Evolutionary conservation across 2,888 invertebrate genomes (phyloP).

Genomic region (Thymelicus acteon): DNA sequence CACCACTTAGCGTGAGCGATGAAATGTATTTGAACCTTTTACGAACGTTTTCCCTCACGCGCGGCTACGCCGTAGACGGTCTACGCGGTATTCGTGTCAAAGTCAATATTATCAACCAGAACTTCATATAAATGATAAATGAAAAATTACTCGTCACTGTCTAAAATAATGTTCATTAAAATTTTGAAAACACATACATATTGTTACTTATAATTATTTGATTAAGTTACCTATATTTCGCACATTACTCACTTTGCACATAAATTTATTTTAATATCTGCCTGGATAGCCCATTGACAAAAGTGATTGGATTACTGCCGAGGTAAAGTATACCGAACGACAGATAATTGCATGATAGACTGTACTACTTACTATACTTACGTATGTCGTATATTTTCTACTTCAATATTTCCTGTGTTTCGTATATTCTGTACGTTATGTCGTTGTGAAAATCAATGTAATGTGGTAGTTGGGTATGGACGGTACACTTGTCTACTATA

Average conservation of each 20-base stretch:
- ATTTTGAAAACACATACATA: neutral
- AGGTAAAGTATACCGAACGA: constrained; percentile 89
- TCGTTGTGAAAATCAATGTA: neutral
- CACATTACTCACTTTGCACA: constrained; percentile 53
- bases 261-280: constrained; percentile 69
- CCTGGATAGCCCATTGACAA: constrained; percentile 92
- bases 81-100: neutral
- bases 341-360: constrained; percentile 43
- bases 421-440: neutral
- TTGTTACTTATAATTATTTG: too few species aligned
- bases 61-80: neutral
- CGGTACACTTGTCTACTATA: neutral
- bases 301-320: constrained; percentile 96
- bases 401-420: neutral
- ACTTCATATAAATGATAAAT: too few species aligned
- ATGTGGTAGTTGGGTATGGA: neutral
- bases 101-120: neutral
- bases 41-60: neutral
- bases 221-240: constrained; percentile 12
- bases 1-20: neutral
- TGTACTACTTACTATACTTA: neutral
- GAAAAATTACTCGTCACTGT: neutral
- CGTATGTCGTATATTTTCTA: neutral
- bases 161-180: neutral
- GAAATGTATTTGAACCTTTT: neutral